Conservation (phyloP, 1,140 invertebrate species). For the Drosophila parabipectinata region DNA sequence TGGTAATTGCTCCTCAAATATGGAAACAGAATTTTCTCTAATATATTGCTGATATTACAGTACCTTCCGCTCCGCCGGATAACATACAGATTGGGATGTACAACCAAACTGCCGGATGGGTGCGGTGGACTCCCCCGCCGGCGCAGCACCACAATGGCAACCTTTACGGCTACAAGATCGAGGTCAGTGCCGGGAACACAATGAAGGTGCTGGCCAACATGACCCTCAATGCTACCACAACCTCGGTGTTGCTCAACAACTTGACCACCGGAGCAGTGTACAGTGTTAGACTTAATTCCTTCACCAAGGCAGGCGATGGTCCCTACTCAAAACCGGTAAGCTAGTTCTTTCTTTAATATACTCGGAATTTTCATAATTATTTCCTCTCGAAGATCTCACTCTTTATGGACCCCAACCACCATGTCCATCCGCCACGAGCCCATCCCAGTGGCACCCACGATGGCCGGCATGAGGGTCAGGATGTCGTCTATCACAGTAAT, state of each 20-base stretch:
- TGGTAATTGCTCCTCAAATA: conserved; percentile 80
- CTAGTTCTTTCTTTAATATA: accelerated
- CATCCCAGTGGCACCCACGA: conserved; percentile 85
- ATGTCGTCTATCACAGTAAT: conserved; percentile 70
- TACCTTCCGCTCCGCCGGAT: conserved; percentile 92
- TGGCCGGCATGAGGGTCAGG: conserved; percentile 64
- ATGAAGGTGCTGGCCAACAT: conserved; percentile 88
- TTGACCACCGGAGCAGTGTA: conserved; percentile 89
- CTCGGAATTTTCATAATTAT: background rate
- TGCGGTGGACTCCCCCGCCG: conserved; percentile 92
- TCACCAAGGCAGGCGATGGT: conserved; percentile 89
- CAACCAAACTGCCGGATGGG: conserved; percentile 89
- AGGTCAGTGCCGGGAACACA: conserved; percentile 82
- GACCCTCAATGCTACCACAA: conserved; percentile 89
- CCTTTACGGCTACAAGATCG: conserved; percentile 92
- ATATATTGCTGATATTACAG: conserved; percentile 78
- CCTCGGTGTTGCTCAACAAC: conserved; percentile 89
- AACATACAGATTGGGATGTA: conserved; percentile 93
- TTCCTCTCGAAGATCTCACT: conserved; percentile 74
- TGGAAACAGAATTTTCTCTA: background rate
- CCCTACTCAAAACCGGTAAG: conserved; percentile 87
- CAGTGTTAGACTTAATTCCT: conserved; percentile 89
- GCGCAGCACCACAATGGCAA: conserved; percentile 92
- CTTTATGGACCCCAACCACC: conserved; percentile 87
- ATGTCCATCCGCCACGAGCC: conserved; percentile 85